A percentile compares a stretch with the other conserved stretches of the same genome.
Conservation (phyloP, 2,797 vertebrate genomes). For the Sciurus vulgaris region DNA sequence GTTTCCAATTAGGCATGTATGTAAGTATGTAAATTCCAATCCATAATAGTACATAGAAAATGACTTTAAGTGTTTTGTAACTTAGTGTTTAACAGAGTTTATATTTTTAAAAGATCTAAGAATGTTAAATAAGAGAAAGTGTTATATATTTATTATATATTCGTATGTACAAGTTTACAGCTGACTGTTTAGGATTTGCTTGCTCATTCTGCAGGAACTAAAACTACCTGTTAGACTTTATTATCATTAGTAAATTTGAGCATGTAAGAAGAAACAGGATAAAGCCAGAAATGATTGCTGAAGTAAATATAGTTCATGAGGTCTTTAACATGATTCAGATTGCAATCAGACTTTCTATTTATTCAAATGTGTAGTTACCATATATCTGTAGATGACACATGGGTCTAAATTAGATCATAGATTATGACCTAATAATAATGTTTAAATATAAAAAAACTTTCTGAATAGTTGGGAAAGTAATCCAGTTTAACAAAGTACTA, state of each 20-base stretch:
- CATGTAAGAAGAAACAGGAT: not conserved
- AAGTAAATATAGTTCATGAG: not conserved
- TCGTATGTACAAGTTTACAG: not conserved
- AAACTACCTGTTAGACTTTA: not conserved
- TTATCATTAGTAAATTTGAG: not conserved
- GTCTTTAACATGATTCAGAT: not conserved
- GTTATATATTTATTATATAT: not conserved
- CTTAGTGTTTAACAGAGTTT: slow-evolving; percentile 17
- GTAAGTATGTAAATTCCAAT: slow-evolving; percentile 46
- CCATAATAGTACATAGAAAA: not conserved
- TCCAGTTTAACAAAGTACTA: slow-evolving; percentile 41
- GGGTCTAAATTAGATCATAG: slow-evolving; percentile 15
- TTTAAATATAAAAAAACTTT: slow-evolving; percentile 47
- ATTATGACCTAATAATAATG: not conserved
- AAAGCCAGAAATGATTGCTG: slow-evolving; percentile 26
- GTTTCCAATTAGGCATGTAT: slow-evolving; percentile 13
- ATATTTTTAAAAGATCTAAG: slow-evolving; percentile 38
- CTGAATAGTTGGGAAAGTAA: slow-evolving; percentile 48
- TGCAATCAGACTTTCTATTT: slow-evolving; percentile 24
- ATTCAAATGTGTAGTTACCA: not conserved
- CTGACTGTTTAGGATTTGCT: not conserved
- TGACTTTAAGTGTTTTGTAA: slow-evolving; percentile 33
- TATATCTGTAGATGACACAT: slow-evolving; percentile 28
- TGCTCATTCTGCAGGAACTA: not conserved
- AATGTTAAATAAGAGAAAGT: slow-evolving; percentile 22